Evolutionary conservation across 2,797 vertebrate species (phyloP), one percentile per base, ranked within the genome.

Genomic region (Sebastes goodei): DNA sequence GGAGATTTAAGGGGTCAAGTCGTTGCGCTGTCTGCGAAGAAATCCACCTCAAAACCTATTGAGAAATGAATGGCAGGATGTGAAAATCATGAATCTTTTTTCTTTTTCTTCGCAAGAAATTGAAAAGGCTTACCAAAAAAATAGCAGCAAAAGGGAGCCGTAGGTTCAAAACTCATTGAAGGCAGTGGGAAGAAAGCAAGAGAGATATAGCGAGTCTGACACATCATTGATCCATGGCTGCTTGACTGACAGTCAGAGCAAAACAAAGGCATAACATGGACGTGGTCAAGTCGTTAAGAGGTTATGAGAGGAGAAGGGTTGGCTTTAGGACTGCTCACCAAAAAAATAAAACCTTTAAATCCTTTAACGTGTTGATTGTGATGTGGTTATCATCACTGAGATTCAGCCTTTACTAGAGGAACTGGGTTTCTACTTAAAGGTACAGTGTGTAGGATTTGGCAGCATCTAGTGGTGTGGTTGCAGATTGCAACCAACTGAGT

Each of bases 201-300:
- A 83, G 57, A 87, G 67, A 88, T 66, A 84, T 71, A 92, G 84
- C 72, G n/a, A 74, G 84, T 83, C 82, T 93, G 91, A 93, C 92
- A 91, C 85, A 75, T 70, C 90, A 93, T 92, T 82, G 93, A 94
- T 94, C 90, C 7, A 9, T 1, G 10, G 63, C 82, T 49, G 84
- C 57, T 56, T 81, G 67, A 93, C 74, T 90, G 93, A 88, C 86
- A 91, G 83, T 80, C 78, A 38, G 70, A 83, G 81, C 84, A 81
- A 89, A 92, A 91, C 85, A 90, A 83, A 82, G 82, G 71, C 81
- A 52, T 61, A 71, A 82, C 74, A 38, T n/a, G 67, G 71, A 83
- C 65, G 6, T 73, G 74, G 70, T 42, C 2, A 66, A 78, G 72
- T 66, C 53, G 69, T 64, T 82, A 61, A 64, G 63, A 78, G 38